Evolutionary conservation across 2,888 invertebrate species (phyloP), one percentile per base, ranked within the genome.

Genomic region (Pecten maximus): DNA sequence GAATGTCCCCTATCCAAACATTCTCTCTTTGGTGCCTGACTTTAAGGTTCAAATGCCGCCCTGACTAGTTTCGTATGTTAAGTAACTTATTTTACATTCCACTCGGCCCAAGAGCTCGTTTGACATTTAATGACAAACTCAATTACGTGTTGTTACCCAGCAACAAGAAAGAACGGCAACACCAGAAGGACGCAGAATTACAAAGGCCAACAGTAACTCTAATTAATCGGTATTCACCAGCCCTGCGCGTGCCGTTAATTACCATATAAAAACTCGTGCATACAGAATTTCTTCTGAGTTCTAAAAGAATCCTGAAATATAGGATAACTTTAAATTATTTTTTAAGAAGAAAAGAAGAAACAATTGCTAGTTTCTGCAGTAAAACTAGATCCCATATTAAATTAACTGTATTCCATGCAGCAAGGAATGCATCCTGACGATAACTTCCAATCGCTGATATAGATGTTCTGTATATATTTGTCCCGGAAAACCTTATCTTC

Each of bases 61-160:
- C 10, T 74, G 35, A 35, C 35, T 35, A 35, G 74, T 74, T 28
- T 74, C 10, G 74, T 35, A 74, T 35, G 35, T 35, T 74, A 10
- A 74, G 12, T 74, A 35, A 28, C 74, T 74, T 74, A 28, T 74
- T 74, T 60, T 60, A 60, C 60, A 23, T 60, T 60, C 10, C 28
- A 74, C 74, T 74, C 74, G 74, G 35, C 28, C 74, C 74, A 35
- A 8, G 12, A 74, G 74, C 74, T 74, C 15, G 74, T 35, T 74
- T 74, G 74, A 74, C 74, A 74, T 74, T 74, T 74, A 74, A 74
- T 74, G 74, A 74, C 74, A 74, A 74, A 28, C 74, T 74, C 74
- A 35, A 74, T 74, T 74, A 74, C 74, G 74, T 74, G 35, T 8
- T 74, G 74, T 28, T 74, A 8, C 28, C 74, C 74, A 35, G 74